phyloP scores from a whole-genome alignment of 2,888 invertebrate species.

The Hypsopygia costalis region DNA sequence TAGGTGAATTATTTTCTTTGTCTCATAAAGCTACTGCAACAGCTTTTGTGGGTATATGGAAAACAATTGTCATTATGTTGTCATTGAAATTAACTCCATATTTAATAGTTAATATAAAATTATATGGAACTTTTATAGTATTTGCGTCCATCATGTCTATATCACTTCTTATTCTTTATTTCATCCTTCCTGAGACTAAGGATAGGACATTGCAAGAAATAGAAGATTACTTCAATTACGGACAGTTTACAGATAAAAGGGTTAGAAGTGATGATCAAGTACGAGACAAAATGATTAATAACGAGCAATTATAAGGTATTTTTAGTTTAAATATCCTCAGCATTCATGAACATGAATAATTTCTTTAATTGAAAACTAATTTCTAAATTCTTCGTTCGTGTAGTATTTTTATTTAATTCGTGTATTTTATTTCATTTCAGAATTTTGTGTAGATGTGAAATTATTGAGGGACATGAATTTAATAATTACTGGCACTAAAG shows the following conservation, averaged over 20 bases:
- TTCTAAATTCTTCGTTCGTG: too few species aligned
- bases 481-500: too few species aligned
- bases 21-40: slow-evolving; percentile 29
- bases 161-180: not conserved
- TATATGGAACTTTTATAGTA: slow-evolving; percentile 36
- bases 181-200: not conserved
- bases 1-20: slow-evolving; percentile 36
- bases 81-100: slow-evolving; percentile 22
- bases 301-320: too few species aligned
- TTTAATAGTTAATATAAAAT: slow-evolving; percentile 25
- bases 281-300: too few species aligned
- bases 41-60: slow-evolving; percentile 23
- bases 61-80: slow-evolving; percentile 19
- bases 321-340: too few species aligned
- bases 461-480: too few species aligned
- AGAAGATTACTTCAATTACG: not conserved
- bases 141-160: slow-evolving; percentile 23
- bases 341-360: too few species aligned
- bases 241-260: not conserved
- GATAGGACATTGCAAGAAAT: slow-evolving; percentile 3
- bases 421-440: too few species aligned
- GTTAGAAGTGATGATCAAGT: too few species aligned
- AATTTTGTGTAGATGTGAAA: too few species aligned
- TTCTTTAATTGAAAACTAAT: too few species aligned
- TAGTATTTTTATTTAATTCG: too few species aligned